phyloP scores from a whole-genome alignment of 2,113 vertebrate genomes.

The Dipodomys ordii region DNA sequence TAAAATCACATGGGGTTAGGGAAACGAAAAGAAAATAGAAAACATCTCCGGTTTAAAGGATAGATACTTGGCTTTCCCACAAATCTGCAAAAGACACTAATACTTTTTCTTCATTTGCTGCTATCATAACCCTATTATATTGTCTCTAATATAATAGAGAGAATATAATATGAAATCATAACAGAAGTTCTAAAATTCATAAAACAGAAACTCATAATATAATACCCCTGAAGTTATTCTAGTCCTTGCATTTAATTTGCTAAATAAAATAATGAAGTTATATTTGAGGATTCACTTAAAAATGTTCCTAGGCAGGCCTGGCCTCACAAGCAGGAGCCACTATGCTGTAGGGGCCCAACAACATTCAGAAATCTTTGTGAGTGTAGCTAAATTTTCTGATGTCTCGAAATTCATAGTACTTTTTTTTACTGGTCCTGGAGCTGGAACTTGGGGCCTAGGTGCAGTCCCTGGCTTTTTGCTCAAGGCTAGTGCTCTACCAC shows the following conservation, averaged over 20 bases:
- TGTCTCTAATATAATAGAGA: conserved; percentile 3
- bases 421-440: too few species aligned
- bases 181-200: neutral
- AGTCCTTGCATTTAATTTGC: conserved; percentile 7
- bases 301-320: neutral
- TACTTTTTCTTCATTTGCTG: conserved; percentile 48
- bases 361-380: neutral
- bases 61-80: neutral
- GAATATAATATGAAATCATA: conserved; percentile 34
- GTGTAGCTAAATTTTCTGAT: neutral
- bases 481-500: too few species aligned
- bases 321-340: neutral
- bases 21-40: conserved; percentile 18
- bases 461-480: too few species aligned
- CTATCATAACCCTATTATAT: neutral
- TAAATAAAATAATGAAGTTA: conserved; percentile 35
- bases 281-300: conserved; percentile 20
- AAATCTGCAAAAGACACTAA: conserved; percentile 17
- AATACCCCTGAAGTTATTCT: conserved; percentile 30
- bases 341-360: too few species aligned
- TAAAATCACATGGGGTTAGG: conserved; percentile 3
- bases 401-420: neutral
- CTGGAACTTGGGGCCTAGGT: too few species aligned
- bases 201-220: conserved; percentile 36
- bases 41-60: conserved; percentile 39